Conservation (phyloP, 2,113 vertebrate genomes). For the Petrocephalus microphthalmus region DNA sequence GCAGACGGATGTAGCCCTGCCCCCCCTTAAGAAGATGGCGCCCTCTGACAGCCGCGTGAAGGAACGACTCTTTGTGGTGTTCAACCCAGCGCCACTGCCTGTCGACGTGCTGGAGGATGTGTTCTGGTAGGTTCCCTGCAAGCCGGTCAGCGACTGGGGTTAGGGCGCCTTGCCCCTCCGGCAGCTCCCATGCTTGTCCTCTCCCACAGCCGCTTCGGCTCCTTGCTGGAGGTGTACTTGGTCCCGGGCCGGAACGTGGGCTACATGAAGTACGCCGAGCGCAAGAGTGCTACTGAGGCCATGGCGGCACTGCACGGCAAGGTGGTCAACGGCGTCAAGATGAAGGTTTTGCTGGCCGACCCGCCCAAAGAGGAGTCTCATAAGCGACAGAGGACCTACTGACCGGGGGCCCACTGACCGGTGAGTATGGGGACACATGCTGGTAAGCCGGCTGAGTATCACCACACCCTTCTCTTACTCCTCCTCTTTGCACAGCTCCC, state of each 20-base stretch:
- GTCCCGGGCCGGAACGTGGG: constrained; percentile 88
- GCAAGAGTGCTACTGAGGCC: constrained; percentile 80
- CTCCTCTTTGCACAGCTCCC: neutral
- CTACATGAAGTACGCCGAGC: constrained; percentile 87
- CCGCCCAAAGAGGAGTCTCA: constrained; percentile 85
- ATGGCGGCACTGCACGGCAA: constrained; percentile 77
- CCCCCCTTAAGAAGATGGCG: constrained; percentile 78
- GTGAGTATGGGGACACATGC: neutral
- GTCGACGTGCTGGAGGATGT: constrained; percentile 85
- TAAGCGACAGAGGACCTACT: constrained; percentile 88
- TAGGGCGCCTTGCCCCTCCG: neutral
- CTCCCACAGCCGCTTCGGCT: constrained; percentile 75
- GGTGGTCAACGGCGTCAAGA: constrained; percentile 82
- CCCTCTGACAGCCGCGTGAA: constrained; percentile 72
- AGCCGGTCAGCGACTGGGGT: neutral
- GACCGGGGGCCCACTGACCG: constrained; percentile 40
- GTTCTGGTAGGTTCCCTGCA: constrained; percentile 70
- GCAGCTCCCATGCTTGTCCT: neutral
- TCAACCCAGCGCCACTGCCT: constrained; percentile 82
- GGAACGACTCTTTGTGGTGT: constrained; percentile 91
- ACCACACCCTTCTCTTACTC: neutral
- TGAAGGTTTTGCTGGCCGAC: constrained; percentile 92
- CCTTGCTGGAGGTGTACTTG: constrained; percentile 83
- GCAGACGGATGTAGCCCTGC: constrained; percentile 81
- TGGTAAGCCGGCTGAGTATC: neutral